Evolutionary conservation across 1,140 invertebrate species (phyloP).

Genomic region (Magallana angulata): DNA sequence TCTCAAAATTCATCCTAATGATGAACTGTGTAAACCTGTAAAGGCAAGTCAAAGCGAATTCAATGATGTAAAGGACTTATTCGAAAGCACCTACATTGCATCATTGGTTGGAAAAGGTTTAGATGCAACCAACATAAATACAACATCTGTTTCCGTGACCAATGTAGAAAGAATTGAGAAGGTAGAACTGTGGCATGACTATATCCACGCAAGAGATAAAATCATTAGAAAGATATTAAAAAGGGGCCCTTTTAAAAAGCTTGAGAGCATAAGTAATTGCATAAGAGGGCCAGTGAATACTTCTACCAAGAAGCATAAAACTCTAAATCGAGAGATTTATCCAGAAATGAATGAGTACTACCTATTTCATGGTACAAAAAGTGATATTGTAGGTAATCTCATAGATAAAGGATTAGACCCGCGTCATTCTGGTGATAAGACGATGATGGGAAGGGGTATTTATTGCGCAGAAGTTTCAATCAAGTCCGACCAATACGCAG

Average conservation of each 20-base stretch:
- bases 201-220: conserved; percentile 40
- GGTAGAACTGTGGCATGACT: conserved; percentile 46
- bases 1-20: too few relatives aligned
- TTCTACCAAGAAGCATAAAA: neutral
- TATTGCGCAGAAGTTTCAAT: conserved; percentile 64
- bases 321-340: conserved; percentile 36
- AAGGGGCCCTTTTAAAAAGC: neutral
- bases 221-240: conserved; percentile 8
- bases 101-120: conserved; percentile 43
- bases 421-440: conserved; percentile 39
- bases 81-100: neutral
- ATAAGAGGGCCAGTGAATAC: neutral
- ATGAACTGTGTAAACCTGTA: neutral
- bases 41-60: neutral
- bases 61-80: neutral
- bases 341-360: conserved; percentile 65
- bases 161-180: conserved; percentile 56
- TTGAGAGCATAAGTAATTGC: conserved; percentile 16
- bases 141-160: conserved; percentile 40
- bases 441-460: conserved; percentile 60
- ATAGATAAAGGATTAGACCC: conserved; percentile 52
- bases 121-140: conserved; percentile 46
- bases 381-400: conserved; percentile 43
- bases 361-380: conserved; percentile 65
- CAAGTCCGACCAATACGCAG: conserved; percentile 67